These are phyloP conservation scores for Cepaea hortensis DNA, from an alignment of 2,888 invertebrate species.

Conservation along the genomic window DNA sequence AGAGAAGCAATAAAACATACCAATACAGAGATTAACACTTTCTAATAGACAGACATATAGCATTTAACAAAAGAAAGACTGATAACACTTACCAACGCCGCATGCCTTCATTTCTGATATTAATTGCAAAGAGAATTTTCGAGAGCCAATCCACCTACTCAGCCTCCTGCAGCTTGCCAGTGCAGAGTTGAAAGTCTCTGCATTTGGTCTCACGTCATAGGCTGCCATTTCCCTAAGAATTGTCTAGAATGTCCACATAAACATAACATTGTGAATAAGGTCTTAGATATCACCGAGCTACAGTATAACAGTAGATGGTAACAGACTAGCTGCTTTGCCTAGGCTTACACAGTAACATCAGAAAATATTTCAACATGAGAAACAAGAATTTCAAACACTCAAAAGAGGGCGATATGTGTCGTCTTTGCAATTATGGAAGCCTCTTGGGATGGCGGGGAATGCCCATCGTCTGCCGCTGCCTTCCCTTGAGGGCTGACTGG, in stretches of 20 bases:
- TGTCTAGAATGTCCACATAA: slow-evolving; percentile 7
- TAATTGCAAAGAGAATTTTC: slow-evolving; percentile 33
- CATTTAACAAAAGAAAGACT: neutral
- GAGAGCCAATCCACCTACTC: slow-evolving; percentile 35
- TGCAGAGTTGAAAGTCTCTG: slow-evolving; percentile 38
- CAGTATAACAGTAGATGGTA: no score
- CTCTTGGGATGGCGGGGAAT: no score
- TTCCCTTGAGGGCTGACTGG: no score
- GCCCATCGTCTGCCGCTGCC: no score
- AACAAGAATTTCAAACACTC: no score
- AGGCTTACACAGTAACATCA: neutral
- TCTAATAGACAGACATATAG: neutral
- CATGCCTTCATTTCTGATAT: slow-evolving; percentile 47
- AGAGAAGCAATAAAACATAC: no score
- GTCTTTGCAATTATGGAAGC: no score
- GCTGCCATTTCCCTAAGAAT: slow-evolving; percentile 42
- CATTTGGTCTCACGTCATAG: slow-evolving; percentile 39
- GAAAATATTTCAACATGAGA: no score
- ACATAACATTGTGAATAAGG: neutral
- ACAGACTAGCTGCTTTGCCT: no score
- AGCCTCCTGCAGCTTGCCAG: slow-evolving; percentile 33
- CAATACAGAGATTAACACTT: neutral
- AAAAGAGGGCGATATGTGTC: no score
- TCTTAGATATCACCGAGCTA: no score
- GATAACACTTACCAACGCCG: slow-evolving; percentile 28